A percentile compares a stretch with the other conserved stretches of the same genome.
Conservation (phyloP, 1,140 invertebrate genomes). For the Drosophila setifemur region DNA sequence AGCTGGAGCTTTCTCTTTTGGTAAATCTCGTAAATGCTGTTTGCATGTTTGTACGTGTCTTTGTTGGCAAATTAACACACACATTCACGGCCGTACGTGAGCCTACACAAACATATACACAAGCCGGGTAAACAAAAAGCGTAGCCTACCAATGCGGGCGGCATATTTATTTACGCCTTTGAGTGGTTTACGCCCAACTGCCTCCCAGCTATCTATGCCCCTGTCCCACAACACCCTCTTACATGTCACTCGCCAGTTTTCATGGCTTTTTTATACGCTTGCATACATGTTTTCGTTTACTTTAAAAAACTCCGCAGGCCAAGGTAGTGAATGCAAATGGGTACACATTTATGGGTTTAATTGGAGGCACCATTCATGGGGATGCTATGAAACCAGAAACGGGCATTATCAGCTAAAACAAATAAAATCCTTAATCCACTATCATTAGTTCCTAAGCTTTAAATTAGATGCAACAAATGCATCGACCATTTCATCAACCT, state of each 20-base stretch:
- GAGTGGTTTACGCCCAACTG: slow-evolving; percentile 50
- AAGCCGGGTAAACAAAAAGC: slow-evolving; percentile 61
- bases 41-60: slow-evolving; percentile 74
- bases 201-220: slow-evolving; percentile 5
- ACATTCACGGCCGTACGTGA: slow-evolving; percentile 43
- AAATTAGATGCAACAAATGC: no score
- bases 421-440: no score
- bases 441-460: no score
- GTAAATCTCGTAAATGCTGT: slow-evolving; percentile 73
- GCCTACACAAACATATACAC: slow-evolving; percentile 73
- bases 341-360: slow-evolving; percentile 37
- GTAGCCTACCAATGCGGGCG: slow-evolving; percentile 62
- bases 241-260: slow-evolving; percentile 31
- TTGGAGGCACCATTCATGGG: slow-evolving; percentile 6
- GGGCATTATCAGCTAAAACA: not conserved
- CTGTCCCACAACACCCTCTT: not conserved
- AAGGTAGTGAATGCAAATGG: slow-evolving; percentile 17
- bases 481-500: no score
- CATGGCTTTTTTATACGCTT: slow-evolving; percentile 42
- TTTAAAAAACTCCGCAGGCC: slow-evolving; percentile 32
- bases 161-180: slow-evolving; percentile 76
- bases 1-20: slow-evolving; percentile 42
- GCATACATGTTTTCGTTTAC: slow-evolving; percentile 37
- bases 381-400: not conserved
- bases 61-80: slow-evolving; percentile 78